These are phyloP conservation scores for Spatulosminthurus flaviceps DNA, from an alignment of 2,888 invertebrate genomes.

Conservation along the genomic window DNA sequence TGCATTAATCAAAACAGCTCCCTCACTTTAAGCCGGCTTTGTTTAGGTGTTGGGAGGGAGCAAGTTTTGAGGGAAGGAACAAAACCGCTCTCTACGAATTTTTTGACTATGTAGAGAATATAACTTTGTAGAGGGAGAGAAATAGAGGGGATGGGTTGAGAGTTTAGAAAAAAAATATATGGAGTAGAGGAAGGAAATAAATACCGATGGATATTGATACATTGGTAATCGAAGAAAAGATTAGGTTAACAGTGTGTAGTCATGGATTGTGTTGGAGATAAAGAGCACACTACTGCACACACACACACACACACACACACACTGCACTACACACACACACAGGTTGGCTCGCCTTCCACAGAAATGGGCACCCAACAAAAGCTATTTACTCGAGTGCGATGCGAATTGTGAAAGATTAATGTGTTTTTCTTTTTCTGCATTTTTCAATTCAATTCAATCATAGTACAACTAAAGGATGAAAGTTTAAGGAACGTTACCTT, in stretches of 20 bases:
- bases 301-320: too few relatives aligned
- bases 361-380: conserved; percentile 37
- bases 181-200: too few relatives aligned
- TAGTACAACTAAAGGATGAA: conserved; percentile 32
- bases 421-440: conserved; percentile 43
- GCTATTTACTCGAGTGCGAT: conserved; percentile 44
- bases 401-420: conserved; percentile 46
- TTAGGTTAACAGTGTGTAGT: not conserved
- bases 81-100: too few relatives aligned
- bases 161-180: too few relatives aligned
- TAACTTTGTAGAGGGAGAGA: too few relatives aligned
- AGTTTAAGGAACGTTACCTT: conserved; percentile 33
- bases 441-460: conserved; percentile 46
- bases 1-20: too few relatives aligned
- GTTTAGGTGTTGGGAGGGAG: too few relatives aligned
- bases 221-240: conserved; percentile 31
- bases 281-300: not conserved
- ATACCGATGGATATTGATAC: not conserved
- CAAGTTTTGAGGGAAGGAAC: too few relatives aligned
- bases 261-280: conserved; percentile 5
- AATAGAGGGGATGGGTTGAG: too few relatives aligned
- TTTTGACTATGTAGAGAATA: too few relatives aligned
- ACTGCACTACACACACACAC: too few relatives aligned
- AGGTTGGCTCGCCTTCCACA: conserved; percentile 12
- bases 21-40: too few relatives aligned